phyloP scores from a whole-genome alignment of 2,113 vertebrate genomes.

The Bolborhynchus lineola region DNA sequence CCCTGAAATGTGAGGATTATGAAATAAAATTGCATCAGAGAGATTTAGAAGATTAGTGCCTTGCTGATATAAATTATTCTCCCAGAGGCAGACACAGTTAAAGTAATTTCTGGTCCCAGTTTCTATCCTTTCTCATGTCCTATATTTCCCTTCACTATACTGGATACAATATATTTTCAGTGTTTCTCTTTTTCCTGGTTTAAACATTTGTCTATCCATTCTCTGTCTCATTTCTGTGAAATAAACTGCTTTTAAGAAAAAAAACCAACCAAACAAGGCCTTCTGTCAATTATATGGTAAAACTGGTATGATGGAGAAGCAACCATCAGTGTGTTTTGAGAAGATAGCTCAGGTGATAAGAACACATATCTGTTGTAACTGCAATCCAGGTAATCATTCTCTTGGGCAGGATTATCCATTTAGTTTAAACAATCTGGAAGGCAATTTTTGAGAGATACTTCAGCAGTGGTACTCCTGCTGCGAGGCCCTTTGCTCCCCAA shows the following conservation, averaged over 20 bases:
- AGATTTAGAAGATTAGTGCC: background rate
- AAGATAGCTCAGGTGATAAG: background rate
- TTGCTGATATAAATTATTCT: background rate
- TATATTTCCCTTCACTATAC: background rate
- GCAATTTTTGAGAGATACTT: background rate
- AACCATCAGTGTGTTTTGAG: background rate
- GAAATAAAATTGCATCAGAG: background rate
- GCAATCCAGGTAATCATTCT: background rate
- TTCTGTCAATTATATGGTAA: background rate
- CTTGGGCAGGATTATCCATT: background rate
- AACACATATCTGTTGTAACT: background rate
- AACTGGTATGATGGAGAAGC: background rate
- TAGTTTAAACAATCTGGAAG: constrained; percentile 6
- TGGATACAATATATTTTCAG: background rate
- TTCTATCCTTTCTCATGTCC: background rate
- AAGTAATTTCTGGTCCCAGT: background rate
- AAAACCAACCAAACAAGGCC: fast-evolving
- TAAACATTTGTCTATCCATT: background rate
- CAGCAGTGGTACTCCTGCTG: background rate
- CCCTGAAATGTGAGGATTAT: background rate
- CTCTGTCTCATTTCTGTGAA: background rate
- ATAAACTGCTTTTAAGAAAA: background rate
- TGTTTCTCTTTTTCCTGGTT: background rate
- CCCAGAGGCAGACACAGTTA: background rate
- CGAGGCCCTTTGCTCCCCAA: background rate